Evolutionary conservation across 2,797 vertebrate genomes (phyloP).

Genomic region (Acanthurus tractus): DNA sequence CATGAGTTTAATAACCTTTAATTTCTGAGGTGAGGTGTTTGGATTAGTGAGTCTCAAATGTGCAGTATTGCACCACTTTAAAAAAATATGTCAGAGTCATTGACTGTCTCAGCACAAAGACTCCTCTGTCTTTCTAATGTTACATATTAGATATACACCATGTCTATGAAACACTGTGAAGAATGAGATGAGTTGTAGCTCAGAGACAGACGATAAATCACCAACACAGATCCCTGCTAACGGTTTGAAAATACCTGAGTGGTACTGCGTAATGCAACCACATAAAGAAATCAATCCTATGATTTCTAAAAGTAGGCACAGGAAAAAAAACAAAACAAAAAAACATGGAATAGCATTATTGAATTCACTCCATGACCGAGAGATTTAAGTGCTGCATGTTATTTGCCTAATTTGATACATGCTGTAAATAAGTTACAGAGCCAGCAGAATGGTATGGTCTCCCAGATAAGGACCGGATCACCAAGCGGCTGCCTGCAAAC

Average conservation of each 20-base stretch:
- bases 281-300: constrained; percentile 12
- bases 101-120: neutral
- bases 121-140: constrained; percentile 14
- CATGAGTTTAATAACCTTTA: constrained; percentile 17
- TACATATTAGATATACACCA: constrained; percentile 3
- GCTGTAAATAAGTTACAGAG: constrained; percentile 77
- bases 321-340: neutral
- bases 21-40: constrained; percentile 19
- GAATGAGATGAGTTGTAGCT: neutral
- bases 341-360: neutral
- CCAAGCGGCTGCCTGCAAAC: constrained; percentile 33
- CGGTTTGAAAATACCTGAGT: neutral
- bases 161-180: neutral
- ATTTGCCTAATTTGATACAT: constrained; percentile 56
- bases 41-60: constrained; percentile 25
- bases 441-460: constrained; percentile 17
- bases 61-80: constrained; percentile 21
- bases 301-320: constrained; percentile 14
- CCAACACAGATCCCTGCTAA: neutral
- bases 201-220: neutral
- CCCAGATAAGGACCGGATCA: constrained; percentile 62
- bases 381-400: constrained; percentile 18
- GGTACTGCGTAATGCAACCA: neutral
- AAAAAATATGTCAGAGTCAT: constrained; percentile 5
- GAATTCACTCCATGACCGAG: constrained; percentile 20